phyloP scores from a whole-genome alignment of 1,140 invertebrate species.

The Phymastichus coffea region DNA sequence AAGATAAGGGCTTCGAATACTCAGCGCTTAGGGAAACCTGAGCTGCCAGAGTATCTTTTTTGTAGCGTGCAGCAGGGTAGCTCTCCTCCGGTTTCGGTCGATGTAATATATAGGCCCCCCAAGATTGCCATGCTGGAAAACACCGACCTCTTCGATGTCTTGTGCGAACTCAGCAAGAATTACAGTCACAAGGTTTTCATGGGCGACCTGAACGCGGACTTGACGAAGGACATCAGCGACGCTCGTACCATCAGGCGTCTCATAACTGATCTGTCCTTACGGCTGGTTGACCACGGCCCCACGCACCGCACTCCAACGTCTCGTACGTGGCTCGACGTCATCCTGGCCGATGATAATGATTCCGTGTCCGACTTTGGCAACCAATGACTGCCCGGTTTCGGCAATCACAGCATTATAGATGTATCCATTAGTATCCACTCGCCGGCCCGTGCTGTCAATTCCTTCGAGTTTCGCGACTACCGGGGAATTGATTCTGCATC shows the following conservation, averaged over 20 bases:
- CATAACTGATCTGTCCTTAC: not conserved
- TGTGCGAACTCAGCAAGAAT: not conserved
- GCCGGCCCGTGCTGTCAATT: not conserved
- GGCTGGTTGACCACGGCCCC: not conserved
- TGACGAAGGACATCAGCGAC: not conserved
- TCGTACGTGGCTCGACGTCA: not conserved
- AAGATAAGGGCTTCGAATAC: too few species aligned
- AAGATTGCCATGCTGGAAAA: not conserved
- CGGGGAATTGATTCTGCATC: not conserved
- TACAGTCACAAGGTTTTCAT: not conserved
- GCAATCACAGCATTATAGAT: not conserved
- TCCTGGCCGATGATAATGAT: not conserved
- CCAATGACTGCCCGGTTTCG: not conserved
- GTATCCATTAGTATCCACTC: not conserved
- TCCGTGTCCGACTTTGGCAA: not conserved
- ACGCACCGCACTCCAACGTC: not conserved
- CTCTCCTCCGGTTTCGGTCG: not conserved
- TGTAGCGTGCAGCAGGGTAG: not conserved
- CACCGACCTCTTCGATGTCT: not conserved
- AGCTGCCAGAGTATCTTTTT: not conserved
- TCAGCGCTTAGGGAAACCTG: not conserved
- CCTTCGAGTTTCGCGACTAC: not conserved
- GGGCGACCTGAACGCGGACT: not conserved
- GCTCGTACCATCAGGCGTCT: not conserved
- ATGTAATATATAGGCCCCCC: not conserved